Evolutionary conservation across 2,113 vertebrate genomes (phyloP).

Genomic region (Galemys pyrenaicus): DNA sequence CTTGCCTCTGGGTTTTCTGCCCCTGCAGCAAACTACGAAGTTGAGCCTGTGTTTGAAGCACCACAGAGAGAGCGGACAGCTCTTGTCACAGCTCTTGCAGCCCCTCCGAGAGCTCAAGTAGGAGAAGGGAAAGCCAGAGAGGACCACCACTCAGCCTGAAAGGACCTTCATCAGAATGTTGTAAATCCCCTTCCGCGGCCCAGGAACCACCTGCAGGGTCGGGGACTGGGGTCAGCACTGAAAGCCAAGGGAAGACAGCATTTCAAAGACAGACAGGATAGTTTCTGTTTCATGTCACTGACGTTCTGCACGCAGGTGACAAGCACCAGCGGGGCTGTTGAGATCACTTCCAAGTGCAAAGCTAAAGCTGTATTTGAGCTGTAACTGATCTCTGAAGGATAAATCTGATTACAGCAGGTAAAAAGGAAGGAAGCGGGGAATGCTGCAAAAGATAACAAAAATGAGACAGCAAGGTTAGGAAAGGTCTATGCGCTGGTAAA

Average conservation of each 20-base stretch:
- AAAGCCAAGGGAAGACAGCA: background rate
- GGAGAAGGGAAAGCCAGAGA: background rate
- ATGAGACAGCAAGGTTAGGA: background rate
- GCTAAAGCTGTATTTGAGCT: background rate
- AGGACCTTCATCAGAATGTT: background rate
- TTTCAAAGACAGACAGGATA: no score
- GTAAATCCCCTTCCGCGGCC: background rate
- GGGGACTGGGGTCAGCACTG: no score
- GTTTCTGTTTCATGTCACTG: no score
- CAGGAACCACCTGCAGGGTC: no score
- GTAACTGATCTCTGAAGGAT: background rate
- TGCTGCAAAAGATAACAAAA: background rate
- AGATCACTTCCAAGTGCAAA: background rate
- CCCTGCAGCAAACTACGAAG: background rate
- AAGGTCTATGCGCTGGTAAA: background rate
- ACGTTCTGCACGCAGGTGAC: background rate
- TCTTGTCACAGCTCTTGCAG: background rate
- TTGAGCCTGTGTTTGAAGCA: background rate
- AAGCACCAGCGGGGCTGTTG: background rate
- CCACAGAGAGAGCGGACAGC: background rate
- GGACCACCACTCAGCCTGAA: background rate
- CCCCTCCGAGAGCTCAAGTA: background rate
- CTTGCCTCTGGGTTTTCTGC: background rate
- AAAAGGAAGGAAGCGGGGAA: background rate
- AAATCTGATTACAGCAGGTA: background rate